Evolutionary conservation across 2,797 vertebrate genomes (phyloP).

Genomic region (Argyrosomus regius): DNA sequence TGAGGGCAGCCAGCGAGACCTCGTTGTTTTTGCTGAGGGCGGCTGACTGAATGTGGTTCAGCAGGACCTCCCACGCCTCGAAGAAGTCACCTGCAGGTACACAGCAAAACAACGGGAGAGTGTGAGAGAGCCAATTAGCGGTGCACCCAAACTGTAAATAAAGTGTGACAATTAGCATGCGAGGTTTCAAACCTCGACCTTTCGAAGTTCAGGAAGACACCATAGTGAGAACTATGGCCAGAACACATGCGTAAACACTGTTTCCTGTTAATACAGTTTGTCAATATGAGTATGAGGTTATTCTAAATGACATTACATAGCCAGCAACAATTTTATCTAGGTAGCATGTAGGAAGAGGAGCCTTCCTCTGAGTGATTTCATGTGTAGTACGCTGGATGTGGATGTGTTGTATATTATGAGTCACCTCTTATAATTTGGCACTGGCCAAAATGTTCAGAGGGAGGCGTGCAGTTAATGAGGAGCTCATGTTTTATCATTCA

Average conservation of each 20-base stretch:
- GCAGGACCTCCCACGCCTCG: slow-evolving; percentile 97
- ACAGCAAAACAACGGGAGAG: not conserved
- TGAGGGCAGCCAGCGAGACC: slow-evolving; percentile 97
- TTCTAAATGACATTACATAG: not conserved
- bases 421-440: slow-evolving; percentile 47
- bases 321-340: slow-evolving; percentile 7
- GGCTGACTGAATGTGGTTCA: slow-evolving; percentile 98
- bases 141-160: not conserved
- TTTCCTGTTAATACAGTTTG: not conserved
- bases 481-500: slow-evolving; percentile 47
- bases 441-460: slow-evolving; percentile 24
- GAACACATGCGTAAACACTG: not conserved
- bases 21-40: slow-evolving; percentile 99
- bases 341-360: slow-evolving; percentile 8
- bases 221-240: not conserved
- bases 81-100: slow-evolving; percentile 92
- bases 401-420: slow-evolving; percentile 45
- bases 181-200: not conserved
- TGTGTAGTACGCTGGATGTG: slow-evolving; percentile 3
- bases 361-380: slow-evolving; percentile 6
- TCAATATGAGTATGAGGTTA: not conserved
- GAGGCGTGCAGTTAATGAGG: slow-evolving; percentile 44
- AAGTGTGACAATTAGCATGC: slow-evolving; percentile 11
- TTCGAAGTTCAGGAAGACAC: not conserved
- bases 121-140: slow-evolving; percentile 2